Evolutionary conservation across 30 jellyfish, hydroid and myxozoan species (phyloP).

Genomic region (Hydractinia echinata): DNA sequence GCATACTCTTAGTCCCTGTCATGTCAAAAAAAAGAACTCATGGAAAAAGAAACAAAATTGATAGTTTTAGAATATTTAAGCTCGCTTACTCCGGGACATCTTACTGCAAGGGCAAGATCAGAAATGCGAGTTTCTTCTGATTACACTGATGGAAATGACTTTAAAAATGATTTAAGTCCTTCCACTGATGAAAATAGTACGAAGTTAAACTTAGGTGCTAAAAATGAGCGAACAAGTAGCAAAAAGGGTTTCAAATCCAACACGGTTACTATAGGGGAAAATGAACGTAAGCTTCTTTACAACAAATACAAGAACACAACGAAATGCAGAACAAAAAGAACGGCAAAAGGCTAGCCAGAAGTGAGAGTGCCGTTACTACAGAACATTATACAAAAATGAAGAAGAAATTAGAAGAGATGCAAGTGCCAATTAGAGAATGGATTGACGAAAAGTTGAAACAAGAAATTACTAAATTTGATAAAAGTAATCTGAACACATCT

Average conservation of each 20-base stretch:
- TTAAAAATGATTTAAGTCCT: not conserved
- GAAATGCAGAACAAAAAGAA: slow-evolving; percentile 6
- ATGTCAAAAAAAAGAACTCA: slow-evolving; percentile 40
- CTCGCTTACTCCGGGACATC: slow-evolving; percentile 56
- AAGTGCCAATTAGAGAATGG: slow-evolving; percentile 54
- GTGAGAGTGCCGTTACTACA: slow-evolving; percentile 33
- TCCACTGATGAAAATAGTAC: not conserved
- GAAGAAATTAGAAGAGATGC: slow-evolving; percentile 57
- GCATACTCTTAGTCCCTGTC: slow-evolving; percentile 21
- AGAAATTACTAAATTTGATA: slow-evolving; percentile 13
- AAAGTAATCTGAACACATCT: not conserved
- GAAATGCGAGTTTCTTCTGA: not conserved
- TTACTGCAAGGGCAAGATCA: slow-evolving; percentile 55
- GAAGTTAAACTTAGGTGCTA: not conserved
- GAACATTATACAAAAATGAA: slow-evolving; percentile 37
- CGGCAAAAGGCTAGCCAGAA: slow-evolving; percentile 27
- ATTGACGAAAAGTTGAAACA: slow-evolving; percentile 16
- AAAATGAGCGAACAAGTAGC: slow-evolving; percentile 9
- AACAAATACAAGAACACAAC: slow-evolving; percentile 15
- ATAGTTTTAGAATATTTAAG: slow-evolving; percentile 78
- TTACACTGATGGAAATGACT: not conserved
- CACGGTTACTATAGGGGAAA: slow-evolving; percentile 38
- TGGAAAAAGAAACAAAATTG: slow-evolving; percentile 75
- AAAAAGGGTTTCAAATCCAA: slow-evolving; percentile 21
- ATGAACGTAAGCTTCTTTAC: slow-evolving; percentile 15